Evolutionary conservation across 2,888 invertebrate genomes (phyloP), one percentile per base, ranked within the genome.

Genomic region (Rotaria socialis): DNA sequence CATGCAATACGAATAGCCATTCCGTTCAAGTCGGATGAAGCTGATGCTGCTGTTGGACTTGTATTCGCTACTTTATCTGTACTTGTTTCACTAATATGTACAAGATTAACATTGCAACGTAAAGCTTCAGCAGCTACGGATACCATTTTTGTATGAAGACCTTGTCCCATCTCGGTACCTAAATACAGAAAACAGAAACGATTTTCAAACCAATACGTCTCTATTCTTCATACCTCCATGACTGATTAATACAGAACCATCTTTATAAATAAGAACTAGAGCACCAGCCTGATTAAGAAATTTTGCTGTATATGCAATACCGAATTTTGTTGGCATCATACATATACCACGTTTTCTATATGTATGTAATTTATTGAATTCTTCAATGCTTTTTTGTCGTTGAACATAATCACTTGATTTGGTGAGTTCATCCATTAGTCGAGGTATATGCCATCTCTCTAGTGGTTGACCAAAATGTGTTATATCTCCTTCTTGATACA

Each of bases 381-480:
- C 85, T 10, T 89, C 88, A 0, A 91, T 89, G 24, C 88, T 89
- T 58, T 88, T 52, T 55, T 88, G 86, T 86, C 90, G 86, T 35
- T 88, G 87, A 11, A 89, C 87, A 86, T 89, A 91, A 75, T 90
- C 88, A 74, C 90, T 88, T 84, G 89, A 88, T 55, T 88, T 87
- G 19, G 89, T 88, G 88, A 91, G 90, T 85, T 91, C 90, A 6
- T 89, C 87, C 91, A 91, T 92, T 86, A 90, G 89, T 10, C 89
- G 87, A 10, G 87, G 86, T 6, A 90, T 87, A 86, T 90, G 95
- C 89, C 95, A 96, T 89, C 94, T 92, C 0, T 92, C 92, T 85
- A 97, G 90, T 80, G 90, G 90, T 92, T 95, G 95, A 86, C 94
- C 94, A 89, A 94, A 96, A 89, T 94, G 95, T 0, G 96, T 96